These are phyloP conservation scores for Sciurus vulgaris DNA, from an alignment of 2,797 vertebrate genomes.

Conservation along the genomic window DNA sequence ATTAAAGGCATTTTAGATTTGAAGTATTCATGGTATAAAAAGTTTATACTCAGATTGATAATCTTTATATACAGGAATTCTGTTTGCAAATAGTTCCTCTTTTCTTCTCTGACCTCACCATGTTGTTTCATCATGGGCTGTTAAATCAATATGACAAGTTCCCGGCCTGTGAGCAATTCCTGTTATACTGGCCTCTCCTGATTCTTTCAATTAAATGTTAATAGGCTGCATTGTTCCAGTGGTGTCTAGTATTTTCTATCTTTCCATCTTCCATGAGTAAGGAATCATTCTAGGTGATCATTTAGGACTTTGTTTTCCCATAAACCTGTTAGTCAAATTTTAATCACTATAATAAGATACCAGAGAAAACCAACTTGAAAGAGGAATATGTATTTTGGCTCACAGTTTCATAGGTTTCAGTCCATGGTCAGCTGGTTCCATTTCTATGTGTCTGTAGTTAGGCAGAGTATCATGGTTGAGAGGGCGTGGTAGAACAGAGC, in stretches of 20 bases:
- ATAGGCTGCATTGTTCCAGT: background rate
- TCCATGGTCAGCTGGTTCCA: background rate
- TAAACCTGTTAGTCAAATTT: background rate
- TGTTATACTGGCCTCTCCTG: background rate
- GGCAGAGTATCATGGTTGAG: background rate
- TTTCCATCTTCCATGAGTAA: constrained; percentile 5
- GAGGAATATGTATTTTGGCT: no score
- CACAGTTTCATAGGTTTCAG: no score
- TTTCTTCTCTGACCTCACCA: background rate
- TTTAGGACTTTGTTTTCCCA: background rate
- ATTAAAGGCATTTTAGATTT: background rate
- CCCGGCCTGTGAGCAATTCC: background rate
- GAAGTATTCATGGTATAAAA: background rate
- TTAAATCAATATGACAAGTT: background rate
- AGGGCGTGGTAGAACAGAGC: background rate
- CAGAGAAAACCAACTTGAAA: background rate
- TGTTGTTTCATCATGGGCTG: background rate
- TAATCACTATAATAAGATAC: background rate
- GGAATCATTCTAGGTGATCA: background rate
- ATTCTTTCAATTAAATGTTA: background rate
- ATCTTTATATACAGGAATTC: background rate
- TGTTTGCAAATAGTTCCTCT: background rate
- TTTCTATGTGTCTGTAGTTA: background rate
- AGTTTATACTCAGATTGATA: background rate
- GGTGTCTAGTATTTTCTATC: background rate